phyloP scores from a whole-genome alignment of 2,888 invertebrate genomes.

The Augiades crinisus region DNA sequence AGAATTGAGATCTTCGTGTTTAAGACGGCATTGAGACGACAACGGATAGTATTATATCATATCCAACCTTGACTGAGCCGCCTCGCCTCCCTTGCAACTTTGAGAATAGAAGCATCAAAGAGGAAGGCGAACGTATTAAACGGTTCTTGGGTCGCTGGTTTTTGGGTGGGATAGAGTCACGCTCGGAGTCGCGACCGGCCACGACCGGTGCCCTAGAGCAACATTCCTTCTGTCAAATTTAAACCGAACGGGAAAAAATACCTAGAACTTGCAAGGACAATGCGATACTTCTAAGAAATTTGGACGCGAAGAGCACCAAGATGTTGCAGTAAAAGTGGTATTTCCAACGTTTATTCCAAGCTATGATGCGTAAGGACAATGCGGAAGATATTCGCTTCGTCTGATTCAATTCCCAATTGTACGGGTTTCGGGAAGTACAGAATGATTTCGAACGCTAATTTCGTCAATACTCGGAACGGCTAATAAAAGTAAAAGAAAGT shows the following conservation, averaged over 20 bases:
- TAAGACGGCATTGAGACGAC: slow-evolving; percentile 77
- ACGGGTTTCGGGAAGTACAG: background rate
- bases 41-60: slow-evolving; percentile 65
- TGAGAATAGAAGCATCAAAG: slow-evolving; percentile 25
- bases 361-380: slow-evolving; percentile 1
- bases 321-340: background rate
- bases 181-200: slow-evolving; percentile 58
- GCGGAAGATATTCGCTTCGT: background rate
- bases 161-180: slow-evolving; percentile 57
- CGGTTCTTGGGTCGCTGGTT: slow-evolving; percentile 48
- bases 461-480: background rate
- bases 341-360: background rate
- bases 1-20: slow-evolving; percentile 69
- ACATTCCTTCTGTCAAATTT: slow-evolving; percentile 75
- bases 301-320: slow-evolving; percentile 17
- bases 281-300: slow-evolving; percentile 31
- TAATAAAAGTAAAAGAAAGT: background rate
- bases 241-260: slow-evolving; percentile 57
- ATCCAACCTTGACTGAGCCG: slow-evolving; percentile 47
- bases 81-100: slow-evolving; percentile 34
- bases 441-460: background rate
- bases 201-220: slow-evolving; percentile 61
- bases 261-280: slow-evolving; percentile 58
- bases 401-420: background rate
- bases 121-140: slow-evolving; percentile 38